These are phyloP conservation scores for Dysidea cf. avara DNA, from an alignment of 37 sponge, comb jelly and placozoan genomes.

Conservation along the genomic window DNA sequence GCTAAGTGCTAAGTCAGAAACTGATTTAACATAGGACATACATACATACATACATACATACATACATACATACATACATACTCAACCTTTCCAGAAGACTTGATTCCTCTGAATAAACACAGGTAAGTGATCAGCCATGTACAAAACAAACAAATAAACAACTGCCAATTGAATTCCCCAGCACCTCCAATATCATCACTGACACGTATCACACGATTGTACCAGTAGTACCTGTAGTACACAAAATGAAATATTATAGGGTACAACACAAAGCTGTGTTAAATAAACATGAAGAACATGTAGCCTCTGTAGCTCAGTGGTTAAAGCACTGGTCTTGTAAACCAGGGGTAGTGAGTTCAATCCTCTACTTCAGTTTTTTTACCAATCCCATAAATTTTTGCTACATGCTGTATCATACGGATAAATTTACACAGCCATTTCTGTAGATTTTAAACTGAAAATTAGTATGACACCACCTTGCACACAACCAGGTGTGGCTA, in stretches of 20 bases:
- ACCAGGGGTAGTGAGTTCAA: no score
- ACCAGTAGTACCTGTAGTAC: slow-evolving; percentile 80
- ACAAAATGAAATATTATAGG: not conserved
- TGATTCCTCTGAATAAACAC: slow-evolving; percentile 91
- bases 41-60: no score
- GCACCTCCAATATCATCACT: slow-evolving; percentile 53
- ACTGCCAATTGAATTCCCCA: slow-evolving; percentile 83
- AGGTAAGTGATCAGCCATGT: slow-evolving; percentile 88
- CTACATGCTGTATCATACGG: slow-evolving; percentile 1
- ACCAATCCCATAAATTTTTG: no score
- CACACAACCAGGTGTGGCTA: no score
- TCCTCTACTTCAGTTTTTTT: no score
- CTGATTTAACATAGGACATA: no score
- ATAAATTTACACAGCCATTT: slow-evolving; percentile 16
- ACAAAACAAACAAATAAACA: slow-evolving; percentile 68
- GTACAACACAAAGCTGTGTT: no score
- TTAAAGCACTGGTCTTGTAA: no score
- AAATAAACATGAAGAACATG: not conserved
- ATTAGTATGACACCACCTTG: no score
- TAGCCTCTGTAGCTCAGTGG: no score
- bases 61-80: not conserved
- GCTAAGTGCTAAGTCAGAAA: no score
- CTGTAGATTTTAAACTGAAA: no score
- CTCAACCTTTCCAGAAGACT: slow-evolving; percentile 81
- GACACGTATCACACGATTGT: slow-evolving; percentile 67